Percentiles rank a stretch among this genome's conserved stretches.
Evolutionary conservation across 2,888 invertebrate genomes (phyloP).

Genomic region (Leptinotarsa peninsularis): DNA sequence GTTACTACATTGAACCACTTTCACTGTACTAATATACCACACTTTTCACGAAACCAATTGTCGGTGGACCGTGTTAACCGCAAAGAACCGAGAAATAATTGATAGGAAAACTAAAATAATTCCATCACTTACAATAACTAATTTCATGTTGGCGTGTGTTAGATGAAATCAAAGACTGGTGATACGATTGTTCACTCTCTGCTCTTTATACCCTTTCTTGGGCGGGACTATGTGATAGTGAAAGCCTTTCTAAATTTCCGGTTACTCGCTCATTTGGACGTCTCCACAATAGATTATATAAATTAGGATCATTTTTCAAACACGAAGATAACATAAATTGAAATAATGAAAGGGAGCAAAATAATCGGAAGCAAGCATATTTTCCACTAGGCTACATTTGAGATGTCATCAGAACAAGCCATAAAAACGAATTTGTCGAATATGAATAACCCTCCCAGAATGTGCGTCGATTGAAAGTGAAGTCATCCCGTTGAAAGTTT

Average conservation of each 20-base stretch:
- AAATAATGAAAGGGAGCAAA: neutral
- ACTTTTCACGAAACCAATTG: slow-evolving; percentile 6
- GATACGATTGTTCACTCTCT: slow-evolving; percentile 37
- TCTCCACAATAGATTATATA: slow-evolving; percentile 1
- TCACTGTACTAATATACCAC: slow-evolving; percentile 5
- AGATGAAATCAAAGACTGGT: slow-evolving; percentile 43
- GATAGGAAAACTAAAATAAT: slow-evolving; percentile 12
- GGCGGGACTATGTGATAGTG: slow-evolving; percentile 50
- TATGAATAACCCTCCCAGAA: too few species aligned
- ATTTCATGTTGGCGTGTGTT: slow-evolving; percentile 41
- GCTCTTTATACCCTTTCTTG: slow-evolving; percentile 49
- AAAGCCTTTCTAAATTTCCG: slow-evolving; percentile 51
- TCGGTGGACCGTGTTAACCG: neutral
- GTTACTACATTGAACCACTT: slow-evolving; percentile 1
- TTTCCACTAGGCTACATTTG: too few species aligned
- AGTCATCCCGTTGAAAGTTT: too few species aligned
- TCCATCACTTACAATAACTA: slow-evolving; percentile 46
- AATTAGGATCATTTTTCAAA: neutral
- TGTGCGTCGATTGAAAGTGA: too few species aligned
- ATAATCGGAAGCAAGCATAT: neutral
- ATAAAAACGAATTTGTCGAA: too few species aligned
- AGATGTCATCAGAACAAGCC: too few species aligned
- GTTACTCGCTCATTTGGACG: slow-evolving; percentile 26
- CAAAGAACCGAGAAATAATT: neutral
- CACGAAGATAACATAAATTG: neutral